Conservation (phyloP, 1,140 invertebrate genomes). For the Lepidostoma basale region DNA sequence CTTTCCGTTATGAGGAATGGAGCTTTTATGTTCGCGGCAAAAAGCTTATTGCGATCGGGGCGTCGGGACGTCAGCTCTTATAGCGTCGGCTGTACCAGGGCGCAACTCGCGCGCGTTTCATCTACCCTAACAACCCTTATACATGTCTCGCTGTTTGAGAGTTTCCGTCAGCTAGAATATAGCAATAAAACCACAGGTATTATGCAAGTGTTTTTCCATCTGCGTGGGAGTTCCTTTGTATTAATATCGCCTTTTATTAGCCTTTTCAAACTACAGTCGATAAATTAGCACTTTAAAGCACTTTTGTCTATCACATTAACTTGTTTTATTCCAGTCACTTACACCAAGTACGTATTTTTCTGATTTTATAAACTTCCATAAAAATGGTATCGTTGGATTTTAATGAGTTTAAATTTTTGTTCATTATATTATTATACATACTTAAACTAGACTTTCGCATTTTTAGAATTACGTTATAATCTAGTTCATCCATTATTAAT, state of each 20-base stretch:
- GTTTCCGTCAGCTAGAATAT: background rate
- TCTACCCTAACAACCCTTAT: slow-evolving; percentile 20
- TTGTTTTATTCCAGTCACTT: background rate
- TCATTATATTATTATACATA: slow-evolving; percentile 7
- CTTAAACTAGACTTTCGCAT: slow-evolving; percentile 11
- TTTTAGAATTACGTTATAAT: background rate
- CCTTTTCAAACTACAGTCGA: background rate
- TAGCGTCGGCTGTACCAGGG: slow-evolving; percentile 34
- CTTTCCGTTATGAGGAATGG: slow-evolving; percentile 1
- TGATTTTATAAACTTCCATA: slow-evolving; percentile 13
- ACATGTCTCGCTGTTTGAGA: background rate
- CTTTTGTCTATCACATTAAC: background rate
- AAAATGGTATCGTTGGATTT: slow-evolving; percentile 9
- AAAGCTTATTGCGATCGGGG: slow-evolving; percentile 34
- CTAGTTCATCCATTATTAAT: background rate
- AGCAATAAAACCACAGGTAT: slow-evolving; percentile 15
- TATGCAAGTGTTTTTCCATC: slow-evolving; percentile 10
- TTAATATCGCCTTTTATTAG: background rate
- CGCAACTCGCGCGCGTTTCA: slow-evolving; percentile 33
- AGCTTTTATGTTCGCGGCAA: slow-evolving; percentile 25
- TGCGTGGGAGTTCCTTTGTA: background rate
- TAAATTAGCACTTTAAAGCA: background rate
- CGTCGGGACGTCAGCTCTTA: slow-evolving; percentile 36
- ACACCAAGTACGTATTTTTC: slow-evolving; percentile 13
- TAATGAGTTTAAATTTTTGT: slow-evolving; percentile 3